These are phyloP conservation scores for Enhydra lutris DNA, from an alignment of 2,113 vertebrate genomes.

Conservation along the genomic window DNA sequence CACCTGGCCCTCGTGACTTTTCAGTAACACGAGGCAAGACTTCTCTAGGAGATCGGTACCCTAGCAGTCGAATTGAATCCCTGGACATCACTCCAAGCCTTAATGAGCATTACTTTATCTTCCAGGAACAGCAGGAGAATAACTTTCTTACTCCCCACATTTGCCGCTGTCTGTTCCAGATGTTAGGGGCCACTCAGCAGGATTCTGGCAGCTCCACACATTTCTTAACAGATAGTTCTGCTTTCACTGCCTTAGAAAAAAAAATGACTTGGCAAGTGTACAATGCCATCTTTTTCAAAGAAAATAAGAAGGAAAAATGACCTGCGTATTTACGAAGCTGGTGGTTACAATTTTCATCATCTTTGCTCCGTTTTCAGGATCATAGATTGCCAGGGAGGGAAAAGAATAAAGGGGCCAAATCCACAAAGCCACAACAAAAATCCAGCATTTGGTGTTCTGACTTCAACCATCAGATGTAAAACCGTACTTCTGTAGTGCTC, in stretches of 20 bases:
- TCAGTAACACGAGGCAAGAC: neutral
- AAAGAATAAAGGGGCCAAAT: neutral
- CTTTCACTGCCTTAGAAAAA: neutral
- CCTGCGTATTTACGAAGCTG: conserved; percentile 47
- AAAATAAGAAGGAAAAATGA: conserved; percentile 40
- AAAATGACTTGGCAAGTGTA: neutral
- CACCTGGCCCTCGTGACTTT: neutral
- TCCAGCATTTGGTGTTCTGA: neutral
- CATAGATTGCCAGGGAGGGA: neutral
- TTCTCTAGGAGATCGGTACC: neutral
- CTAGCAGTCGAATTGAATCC: neutral
- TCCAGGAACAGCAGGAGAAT: neutral
- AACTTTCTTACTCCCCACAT: neutral
- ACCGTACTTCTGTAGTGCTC: neutral
- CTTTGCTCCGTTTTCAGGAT: conserved; percentile 35
- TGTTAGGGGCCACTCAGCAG: conserved; percentile 46
- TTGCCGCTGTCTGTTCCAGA: conserved; percentile 61
- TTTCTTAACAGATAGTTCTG: conserved; percentile 45
- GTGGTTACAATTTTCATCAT: conserved; percentile 43
- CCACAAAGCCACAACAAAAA: conserved; percentile 24
- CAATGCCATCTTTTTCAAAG: conserved; percentile 18
- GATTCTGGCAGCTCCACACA: conserved; percentile 6
- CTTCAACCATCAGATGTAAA: conserved; percentile 2
- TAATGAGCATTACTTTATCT: conserved; percentile 56
- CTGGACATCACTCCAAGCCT: conserved; percentile 50